Base-by-base conservation (phyloP, 1,140 invertebrate species). In the Drosophila miranda region DNA sequence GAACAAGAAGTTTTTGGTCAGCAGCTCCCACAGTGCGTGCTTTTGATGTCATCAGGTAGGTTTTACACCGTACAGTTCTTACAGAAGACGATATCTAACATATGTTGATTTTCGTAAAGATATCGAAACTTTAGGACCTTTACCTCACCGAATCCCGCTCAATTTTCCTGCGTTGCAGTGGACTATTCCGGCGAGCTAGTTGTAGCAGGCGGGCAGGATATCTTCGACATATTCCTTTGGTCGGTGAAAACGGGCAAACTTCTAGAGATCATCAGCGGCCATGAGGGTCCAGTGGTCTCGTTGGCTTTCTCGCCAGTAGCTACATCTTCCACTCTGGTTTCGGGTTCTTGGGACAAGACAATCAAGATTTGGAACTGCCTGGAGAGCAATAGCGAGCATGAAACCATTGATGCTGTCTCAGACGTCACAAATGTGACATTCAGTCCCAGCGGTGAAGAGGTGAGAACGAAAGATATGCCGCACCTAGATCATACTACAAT, bases 51-150 rank as follows among this genome's bases (percentile, higher is more conserved):
- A 95, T 94, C 7, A 87, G 80, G 80, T 83, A 1, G 94, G 96
- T 49, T 16, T 0, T 0, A 13, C 1, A 9, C 3, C 9, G 1
- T 0, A 13, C 28, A 8, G 7, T 8, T n/a, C 3, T 8, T 19
- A 44, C 14, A 14, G 6, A 41, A 93, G 95, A 13, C 6, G 6
- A 11, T 19, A 3, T 7, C 43, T 46, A 30, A 44, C 26, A n/a
- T 7, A 2, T 14, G 44, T 6, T 19, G 3, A 13, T 23, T 26
- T 26, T 26, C 23, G 21, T 53, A n/a, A 55, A 46, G 89, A 21
- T 99, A 99, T 92, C 95, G 98, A 55, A 99, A 99, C 91, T 99
- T 99, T 92, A 94, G 97, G 68, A 99, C 98, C 0, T 95, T 99
- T 53, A 97, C 98, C 0, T 96, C 97, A 0, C 97, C 97, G 0